These are phyloP conservation scores for Myoxocephalus aenaeus DNA, from an alignment of 2,797 vertebrate genomes.

Conservation along the genomic window DNA sequence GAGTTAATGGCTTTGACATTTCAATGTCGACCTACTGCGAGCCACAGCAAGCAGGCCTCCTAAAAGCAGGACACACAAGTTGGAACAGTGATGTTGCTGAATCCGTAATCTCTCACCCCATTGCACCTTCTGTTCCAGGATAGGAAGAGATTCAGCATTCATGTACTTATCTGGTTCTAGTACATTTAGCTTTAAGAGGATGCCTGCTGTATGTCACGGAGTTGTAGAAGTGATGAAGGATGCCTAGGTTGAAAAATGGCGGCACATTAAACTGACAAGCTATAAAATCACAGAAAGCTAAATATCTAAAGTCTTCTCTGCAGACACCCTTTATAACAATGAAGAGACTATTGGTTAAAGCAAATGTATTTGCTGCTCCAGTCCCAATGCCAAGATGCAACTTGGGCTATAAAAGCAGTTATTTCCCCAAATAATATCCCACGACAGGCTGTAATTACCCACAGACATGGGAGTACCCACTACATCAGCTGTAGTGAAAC, in stretches of 20 bases:
- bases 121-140: slow-evolving; percentile 26
- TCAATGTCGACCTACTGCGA: slow-evolving; percentile 61
- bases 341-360: slow-evolving; percentile 14
- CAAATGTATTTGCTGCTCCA: slow-evolving; percentile 33
- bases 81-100: slow-evolving; percentile 33
- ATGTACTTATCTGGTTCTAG: slow-evolving; percentile 40
- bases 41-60: slow-evolving; percentile 33
- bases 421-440: slow-evolving; percentile 61
- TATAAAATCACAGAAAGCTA: neutral
- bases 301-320: slow-evolving; percentile 4
- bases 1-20: slow-evolving; percentile 77
- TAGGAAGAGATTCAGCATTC: slow-evolving; percentile 36
- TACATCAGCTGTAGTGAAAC: slow-evolving; percentile 39
- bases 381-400: slow-evolving; percentile 33
- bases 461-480: slow-evolving; percentile 32
- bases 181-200: slow-evolving; percentile 46
- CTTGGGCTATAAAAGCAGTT: slow-evolving; percentile 55
- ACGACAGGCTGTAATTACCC: slow-evolving; percentile 70
- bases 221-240: slow-evolving; percentile 17
- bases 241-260: neutral
- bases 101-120: slow-evolving; percentile 50
- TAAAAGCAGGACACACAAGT: slow-evolving; percentile 42
- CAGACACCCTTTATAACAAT: slow-evolving; percentile 11
- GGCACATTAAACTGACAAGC: neutral
- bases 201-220: slow-evolving; percentile 20